Conservation (phyloP, 2,113 vertebrate genomes). For the cattle (Bos taurus) region DNA sequence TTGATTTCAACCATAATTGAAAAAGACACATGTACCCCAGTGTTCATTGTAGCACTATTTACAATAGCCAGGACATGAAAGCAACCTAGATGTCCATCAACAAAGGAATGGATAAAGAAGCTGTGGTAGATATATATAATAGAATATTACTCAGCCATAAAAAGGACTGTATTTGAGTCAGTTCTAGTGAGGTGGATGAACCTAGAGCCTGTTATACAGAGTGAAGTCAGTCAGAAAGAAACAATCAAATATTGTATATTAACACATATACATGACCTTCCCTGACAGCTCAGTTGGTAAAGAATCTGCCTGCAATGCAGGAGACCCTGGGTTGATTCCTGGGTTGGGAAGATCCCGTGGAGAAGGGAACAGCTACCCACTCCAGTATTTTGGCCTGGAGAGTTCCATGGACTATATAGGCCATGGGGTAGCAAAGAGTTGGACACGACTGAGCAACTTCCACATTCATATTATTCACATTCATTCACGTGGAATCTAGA, state of each 20-base stretch:
- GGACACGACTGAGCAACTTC: not conserved
- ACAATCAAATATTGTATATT: not conserved
- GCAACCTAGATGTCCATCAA: not conserved
- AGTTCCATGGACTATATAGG: not conserved
- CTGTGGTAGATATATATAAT: not conserved
- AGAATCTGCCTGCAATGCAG: not conserved
- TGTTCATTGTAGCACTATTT: not conserved
- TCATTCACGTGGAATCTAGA: not conserved
- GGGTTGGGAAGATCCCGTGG: not conserved
- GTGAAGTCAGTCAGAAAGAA: not conserved
- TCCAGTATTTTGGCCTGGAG: not conserved
- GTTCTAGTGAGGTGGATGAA: not conserved
- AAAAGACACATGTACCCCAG: not conserved
- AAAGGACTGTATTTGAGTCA: not conserved
- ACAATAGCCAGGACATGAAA: not conserved
- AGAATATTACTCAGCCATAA: not conserved
- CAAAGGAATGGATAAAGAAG: not conserved
- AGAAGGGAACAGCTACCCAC: not conserved
- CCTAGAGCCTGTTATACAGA: not conserved
- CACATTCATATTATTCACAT: not conserved
- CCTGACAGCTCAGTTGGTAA: not conserved
- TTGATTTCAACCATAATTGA: not conserved
- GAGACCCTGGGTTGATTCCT: not conserved
- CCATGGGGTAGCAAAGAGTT: not conserved
- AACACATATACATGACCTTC: not conserved